A percentile compares a stretch with the other conserved stretches of the same genome.
Evolutionary conservation across 2,888 invertebrate species (phyloP).

Genomic region (Blera fallax): DNA sequence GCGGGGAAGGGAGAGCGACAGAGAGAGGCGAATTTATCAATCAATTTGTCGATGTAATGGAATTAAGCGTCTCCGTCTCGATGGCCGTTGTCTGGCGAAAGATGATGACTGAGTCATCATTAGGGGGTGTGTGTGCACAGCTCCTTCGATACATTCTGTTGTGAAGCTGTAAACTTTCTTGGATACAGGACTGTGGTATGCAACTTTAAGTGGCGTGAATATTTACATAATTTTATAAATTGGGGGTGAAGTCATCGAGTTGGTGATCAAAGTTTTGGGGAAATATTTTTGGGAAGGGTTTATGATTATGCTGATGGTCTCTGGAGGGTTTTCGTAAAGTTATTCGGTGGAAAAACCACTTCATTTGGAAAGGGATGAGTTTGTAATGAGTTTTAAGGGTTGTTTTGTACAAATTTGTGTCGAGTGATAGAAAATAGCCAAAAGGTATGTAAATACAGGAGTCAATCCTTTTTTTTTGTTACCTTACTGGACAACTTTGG

Average conservation of each 20-base stretch:
- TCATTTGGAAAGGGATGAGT: neutral
- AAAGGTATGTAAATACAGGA: too few relatives aligned
- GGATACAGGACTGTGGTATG: neutral
- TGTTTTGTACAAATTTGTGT: too few relatives aligned
- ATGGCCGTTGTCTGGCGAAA: neutral
- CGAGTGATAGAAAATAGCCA: too few relatives aligned
- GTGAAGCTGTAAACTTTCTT: neutral
- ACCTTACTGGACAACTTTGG: too few relatives aligned
- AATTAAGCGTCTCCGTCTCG: neutral
- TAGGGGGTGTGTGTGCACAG: neutral
- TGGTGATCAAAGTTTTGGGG: neutral
- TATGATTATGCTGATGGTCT: neutral
- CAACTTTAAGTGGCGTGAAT: neutral
- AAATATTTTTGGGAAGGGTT: neutral
- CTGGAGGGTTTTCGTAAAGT: neutral
- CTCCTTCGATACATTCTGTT: neutral
- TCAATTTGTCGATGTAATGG: neutral
- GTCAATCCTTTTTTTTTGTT: too few relatives aligned
- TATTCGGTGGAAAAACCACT: neutral
- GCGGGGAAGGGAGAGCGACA: neutral
- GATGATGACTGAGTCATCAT: neutral
- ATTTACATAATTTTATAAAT: conserved; percentile 3
- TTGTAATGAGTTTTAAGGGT: neutral
- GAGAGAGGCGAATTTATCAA: neutral
- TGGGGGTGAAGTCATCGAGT: neutral